Evolutionary conservation across 2,888 invertebrate genomes (phyloP).

Genomic region (Drosophila trichaetosa): DNA sequence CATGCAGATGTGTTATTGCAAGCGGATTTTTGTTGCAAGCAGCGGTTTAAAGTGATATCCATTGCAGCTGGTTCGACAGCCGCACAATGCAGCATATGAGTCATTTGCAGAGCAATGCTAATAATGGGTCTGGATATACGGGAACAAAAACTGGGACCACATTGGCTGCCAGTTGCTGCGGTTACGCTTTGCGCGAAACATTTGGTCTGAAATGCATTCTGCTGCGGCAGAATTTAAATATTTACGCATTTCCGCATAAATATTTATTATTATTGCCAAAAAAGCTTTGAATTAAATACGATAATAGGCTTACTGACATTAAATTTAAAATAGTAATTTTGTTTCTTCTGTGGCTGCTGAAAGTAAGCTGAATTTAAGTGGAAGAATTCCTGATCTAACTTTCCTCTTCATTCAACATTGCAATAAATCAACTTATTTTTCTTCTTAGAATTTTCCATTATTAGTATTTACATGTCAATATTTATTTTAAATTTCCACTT

Average conservation of each 20-base stretch:
- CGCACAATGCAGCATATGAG: constrained; percentile 55
- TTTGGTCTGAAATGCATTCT: constrained; percentile 43
- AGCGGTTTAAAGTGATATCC: constrained; percentile 57
- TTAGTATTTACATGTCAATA: not conserved
- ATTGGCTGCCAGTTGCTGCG: constrained; percentile 30
- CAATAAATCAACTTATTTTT: not conserved
- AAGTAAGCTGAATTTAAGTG: not conserved
- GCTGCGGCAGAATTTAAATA: constrained; percentile 42
- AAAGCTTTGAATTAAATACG: constrained; percentile 34
- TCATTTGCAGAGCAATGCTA: constrained; percentile 46
- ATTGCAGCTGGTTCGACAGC: constrained; percentile 37
- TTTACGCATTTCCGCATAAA: constrained; percentile 29
- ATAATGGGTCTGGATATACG: constrained; percentile 39
- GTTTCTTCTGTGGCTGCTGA: constrained; percentile 1
- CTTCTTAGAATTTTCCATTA: not conserved
- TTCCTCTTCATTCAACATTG: not conserved
- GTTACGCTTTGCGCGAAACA: constrained; percentile 15
- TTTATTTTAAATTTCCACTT: not conserved
- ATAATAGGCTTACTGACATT: constrained; percentile 21
- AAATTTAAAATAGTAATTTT: constrained; percentile 14
- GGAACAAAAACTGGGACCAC: constrained; percentile 10
- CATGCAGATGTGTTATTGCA: constrained; percentile 18
- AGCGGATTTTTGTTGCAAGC: constrained; percentile 32
- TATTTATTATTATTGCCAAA: constrained; percentile 36
- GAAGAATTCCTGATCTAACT: not conserved